These are phyloP conservation scores for Trichogramma dendrolimi DNA, from an alignment of 2,888 invertebrate genomes.

Conservation along the genomic window DNA sequence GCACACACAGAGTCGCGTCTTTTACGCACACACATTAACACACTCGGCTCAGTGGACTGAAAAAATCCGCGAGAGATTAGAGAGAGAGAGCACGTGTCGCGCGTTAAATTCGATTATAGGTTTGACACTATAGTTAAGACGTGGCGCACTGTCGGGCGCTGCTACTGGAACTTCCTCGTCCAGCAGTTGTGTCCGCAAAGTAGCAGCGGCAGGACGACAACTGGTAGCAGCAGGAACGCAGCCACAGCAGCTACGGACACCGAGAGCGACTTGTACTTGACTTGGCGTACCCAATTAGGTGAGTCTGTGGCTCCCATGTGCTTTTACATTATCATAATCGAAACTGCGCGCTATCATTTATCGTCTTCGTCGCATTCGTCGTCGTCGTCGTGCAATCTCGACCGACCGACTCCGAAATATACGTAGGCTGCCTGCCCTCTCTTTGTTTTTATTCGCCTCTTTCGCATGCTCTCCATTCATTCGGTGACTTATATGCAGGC, in stretches of 20 bases:
- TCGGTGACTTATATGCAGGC: too few species aligned
- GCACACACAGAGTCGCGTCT: too few species aligned
- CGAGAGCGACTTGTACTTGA: neutral
- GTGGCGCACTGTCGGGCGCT: slow-evolving; percentile 14
- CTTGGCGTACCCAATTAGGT: neutral
- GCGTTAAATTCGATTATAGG: neutral
- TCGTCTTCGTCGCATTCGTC: neutral
- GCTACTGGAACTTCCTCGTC: slow-evolving; percentile 1
- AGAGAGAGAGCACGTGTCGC: neutral
- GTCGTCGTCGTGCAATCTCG: neutral
- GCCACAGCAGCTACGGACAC: neutral
- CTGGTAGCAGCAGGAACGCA: neutral
- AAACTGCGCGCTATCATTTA: neutral
- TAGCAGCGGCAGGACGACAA: neutral
- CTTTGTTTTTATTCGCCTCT: too few species aligned
- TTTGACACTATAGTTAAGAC: slow-evolving; percentile 12
- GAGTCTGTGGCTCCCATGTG: neutral
- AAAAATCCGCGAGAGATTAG: neutral
- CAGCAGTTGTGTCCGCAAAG: neutral
- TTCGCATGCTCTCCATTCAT: too few species aligned
- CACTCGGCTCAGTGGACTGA: too few species aligned
- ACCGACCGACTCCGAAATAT: neutral
- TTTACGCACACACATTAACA: too few species aligned
- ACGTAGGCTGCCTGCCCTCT: too few species aligned
- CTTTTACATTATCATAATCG: neutral